Evolutionary conservation across 2,113 vertebrate genomes (phyloP), one percentile per base, ranked within the genome.

Genomic region (Brachirus orientalis): DNA sequence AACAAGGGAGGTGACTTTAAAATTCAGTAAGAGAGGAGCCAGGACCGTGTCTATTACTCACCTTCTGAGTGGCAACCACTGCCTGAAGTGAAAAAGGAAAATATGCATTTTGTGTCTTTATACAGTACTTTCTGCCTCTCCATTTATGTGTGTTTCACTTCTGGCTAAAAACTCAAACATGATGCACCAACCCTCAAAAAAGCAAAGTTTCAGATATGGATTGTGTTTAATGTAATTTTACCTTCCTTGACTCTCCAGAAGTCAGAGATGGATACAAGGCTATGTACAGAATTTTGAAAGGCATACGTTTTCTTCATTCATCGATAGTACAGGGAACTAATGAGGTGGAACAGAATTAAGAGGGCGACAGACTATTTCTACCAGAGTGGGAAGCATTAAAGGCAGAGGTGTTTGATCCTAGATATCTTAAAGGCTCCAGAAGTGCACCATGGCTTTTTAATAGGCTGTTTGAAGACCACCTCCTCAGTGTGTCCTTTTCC

Each of bases 341-440:
- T 86, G 85, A 88, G 80, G 86, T 77, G 63, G 62, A 65, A 63
- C 45, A 51, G 57, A 71, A 60, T 52, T 48, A 38, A 20, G 44
- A 35, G 43, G 35, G 55, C n/a, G 56, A 19, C 46, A 46, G 68
- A 54, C 40, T 63, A 40, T 82, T 88, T 76, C 63, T 62, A 37
- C 55, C 38, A 28, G 72, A 77, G 69, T 64, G 17, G 55, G 47
- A 52, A 62, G 75, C 84, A 65, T 83, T 66, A 77, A 83, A 84
- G 79, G 59, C 12, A 1, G 44, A 76, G 45, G 51, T 38, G 55
- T 90, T 91, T 89, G 87, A 89, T 89, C 86, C 67, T 16, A 66
- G 72, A 77, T 90, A 86, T 91, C 85, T 84, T 76, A 70, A 90
- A 91, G 83, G 82, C 85, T 86, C 74, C 87, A 90, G 84, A 84